Evolutionary conservation across 2,888 invertebrate species (phyloP).

Genomic region (Latheticus oryzae): DNA sequence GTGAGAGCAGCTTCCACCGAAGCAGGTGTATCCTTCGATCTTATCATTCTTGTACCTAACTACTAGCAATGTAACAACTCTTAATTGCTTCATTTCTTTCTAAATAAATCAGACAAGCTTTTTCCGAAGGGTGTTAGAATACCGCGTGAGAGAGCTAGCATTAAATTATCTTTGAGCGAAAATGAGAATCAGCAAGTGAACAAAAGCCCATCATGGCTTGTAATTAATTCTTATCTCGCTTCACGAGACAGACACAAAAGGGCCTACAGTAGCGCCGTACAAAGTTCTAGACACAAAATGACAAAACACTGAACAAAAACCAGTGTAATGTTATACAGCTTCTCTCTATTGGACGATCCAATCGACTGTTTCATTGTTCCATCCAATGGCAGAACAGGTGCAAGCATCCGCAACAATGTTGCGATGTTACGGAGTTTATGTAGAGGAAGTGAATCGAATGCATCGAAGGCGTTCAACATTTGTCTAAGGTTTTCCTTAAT

Average conservation of each 20-base stretch:
- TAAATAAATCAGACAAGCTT: too few relatives aligned
- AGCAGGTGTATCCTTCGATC: constrained; percentile 31
- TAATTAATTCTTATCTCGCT: constrained; percentile 69
- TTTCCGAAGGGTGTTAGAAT: constrained; percentile 1
- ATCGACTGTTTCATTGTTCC: constrained; percentile 63
- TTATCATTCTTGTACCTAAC: constrained; percentile 18
- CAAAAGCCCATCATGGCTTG: constrained; percentile 64
- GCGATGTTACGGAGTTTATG: constrained; percentile 13
- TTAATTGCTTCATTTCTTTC: too few relatives aligned
- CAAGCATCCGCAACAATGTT: constrained; percentile 43
- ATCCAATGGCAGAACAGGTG: constrained; percentile 63
- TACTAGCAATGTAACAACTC: too few relatives aligned
- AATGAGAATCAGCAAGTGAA: constrained; percentile 63
- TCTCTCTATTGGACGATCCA: constrained; percentile 63
- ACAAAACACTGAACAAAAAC: constrained; percentile 66
- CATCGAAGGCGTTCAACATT: constrained; percentile 21
- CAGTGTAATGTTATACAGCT: constrained; percentile 64
- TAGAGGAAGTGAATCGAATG: constrained; percentile 34
- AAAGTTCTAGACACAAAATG: constrained; percentile 66
- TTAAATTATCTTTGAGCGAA: constrained; percentile 64
- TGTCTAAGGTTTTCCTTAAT: constrained; percentile 28
- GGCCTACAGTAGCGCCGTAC: constrained; percentile 60
- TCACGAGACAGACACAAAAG: constrained; percentile 64
- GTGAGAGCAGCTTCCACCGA: constrained; percentile 2
- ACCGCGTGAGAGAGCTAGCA: constrained; percentile 53